Evolutionary conservation across 2,797 vertebrate genomes (phyloP).

Genomic region (Silurus aristotelis): DNA sequence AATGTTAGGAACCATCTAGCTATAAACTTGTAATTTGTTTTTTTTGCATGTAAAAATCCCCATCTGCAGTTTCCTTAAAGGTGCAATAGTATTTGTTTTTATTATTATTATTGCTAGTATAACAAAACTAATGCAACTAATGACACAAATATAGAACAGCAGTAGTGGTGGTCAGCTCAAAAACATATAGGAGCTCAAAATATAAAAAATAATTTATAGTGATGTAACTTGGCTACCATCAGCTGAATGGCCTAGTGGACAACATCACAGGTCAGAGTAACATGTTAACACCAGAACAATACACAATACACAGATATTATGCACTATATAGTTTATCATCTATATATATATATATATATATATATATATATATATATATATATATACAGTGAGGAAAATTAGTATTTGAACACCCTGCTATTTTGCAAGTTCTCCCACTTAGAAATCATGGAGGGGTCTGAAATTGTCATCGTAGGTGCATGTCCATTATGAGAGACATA

Average conservation of each 20-base stretch:
- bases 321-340: neutral
- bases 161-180: neutral
- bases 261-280: neutral
- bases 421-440: too few relatives aligned
- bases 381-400: too few relatives aligned
- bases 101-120: too few relatives aligned
- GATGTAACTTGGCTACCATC: neutral
- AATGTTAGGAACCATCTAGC: neutral
- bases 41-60: neutral
- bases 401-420: too few relatives aligned
- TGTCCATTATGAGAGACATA: too few relatives aligned
- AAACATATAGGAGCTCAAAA: neutral
- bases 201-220: neutral
- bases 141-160: neutral
- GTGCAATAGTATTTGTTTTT: neutral
- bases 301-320: too few relatives aligned
- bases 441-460: too few relatives aligned
- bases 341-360: too few relatives aligned
- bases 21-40: neutral
- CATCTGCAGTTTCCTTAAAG: neutral
- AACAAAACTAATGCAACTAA: neutral
- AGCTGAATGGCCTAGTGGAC: neutral
- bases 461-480: too few relatives aligned
- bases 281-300: neutral
- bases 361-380: too few relatives aligned